A percentile compares a stretch with the other conserved stretches of the same genome.
Evolutionary conservation across 37 sponge, comb jelly and placozoan genomes (phyloP).

Genomic region (Dysidea cf. avara): DNA sequence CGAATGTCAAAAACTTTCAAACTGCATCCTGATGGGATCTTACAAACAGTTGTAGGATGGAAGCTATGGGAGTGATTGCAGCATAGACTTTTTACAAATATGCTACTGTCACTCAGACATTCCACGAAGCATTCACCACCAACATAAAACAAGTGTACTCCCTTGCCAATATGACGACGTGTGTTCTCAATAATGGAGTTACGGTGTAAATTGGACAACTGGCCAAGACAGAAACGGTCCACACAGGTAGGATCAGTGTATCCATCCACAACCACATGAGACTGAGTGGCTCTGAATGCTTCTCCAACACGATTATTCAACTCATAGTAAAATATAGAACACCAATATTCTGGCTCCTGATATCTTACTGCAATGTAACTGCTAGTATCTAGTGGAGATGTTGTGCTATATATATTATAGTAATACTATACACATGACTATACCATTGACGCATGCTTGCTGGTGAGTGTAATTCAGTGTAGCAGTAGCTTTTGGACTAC

Average conservation of each 20-base stretch:
- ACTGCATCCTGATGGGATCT: conserved; percentile 90
- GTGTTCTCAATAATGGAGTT: conserved; percentile 97
- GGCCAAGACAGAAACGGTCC: conserved; percentile 95
- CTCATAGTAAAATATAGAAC: conserved; percentile 95
- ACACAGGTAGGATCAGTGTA: conserved; percentile 95
- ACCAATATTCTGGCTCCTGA: conserved; percentile 97
- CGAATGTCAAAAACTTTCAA: conserved; percentile 97
- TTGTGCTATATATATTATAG: too few relatives aligned
- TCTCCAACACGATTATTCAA: conserved; percentile 97
- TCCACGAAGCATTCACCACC: conserved; percentile 95
- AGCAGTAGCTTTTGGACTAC: too few relatives aligned
- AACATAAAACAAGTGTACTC: conserved; percentile 92
- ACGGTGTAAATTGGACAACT: conserved; percentile 93
- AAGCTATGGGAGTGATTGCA: conserved; percentile 91
- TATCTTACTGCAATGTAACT: conserved; percentile 62
- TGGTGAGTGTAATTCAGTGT: too few relatives aligned
- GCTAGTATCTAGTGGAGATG: conserved; percentile 6
- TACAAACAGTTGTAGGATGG: conserved; percentile 95
- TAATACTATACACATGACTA: too few relatives aligned
- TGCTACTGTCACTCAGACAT: conserved; percentile 88
- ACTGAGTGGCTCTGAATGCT: conserved; percentile 78
- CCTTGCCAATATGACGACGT: conserved; percentile 94
- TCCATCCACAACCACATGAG: conserved; percentile 91
- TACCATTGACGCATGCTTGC: too few relatives aligned
- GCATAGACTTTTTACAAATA: conserved; percentile 95